Evolutionary conservation across 2,113 vertebrate species (phyloP).

Genomic region (Ceuthmochares aereus): DNA sequence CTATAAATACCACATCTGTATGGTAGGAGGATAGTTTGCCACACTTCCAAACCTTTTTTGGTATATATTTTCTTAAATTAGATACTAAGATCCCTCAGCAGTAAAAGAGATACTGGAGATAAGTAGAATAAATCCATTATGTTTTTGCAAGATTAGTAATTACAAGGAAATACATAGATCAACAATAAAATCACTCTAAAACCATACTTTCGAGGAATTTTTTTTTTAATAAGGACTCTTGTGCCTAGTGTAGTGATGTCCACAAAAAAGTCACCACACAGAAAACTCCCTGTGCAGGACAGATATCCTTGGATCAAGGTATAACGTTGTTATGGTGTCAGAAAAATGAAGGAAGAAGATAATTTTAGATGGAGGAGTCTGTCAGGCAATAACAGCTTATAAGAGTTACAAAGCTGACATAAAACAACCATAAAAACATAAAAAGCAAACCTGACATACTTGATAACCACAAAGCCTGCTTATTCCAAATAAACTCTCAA

Average conservation of each 20-base stretch:
- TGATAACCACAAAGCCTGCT: conserved; percentile 25
- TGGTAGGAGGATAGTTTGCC: conserved; percentile 6
- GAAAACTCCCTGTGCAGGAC: not conserved
- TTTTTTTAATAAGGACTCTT: not conserved
- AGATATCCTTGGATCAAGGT: not conserved
- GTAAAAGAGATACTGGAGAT: not conserved
- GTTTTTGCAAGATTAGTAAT: conserved; percentile 15
- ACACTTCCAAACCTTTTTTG: not conserved
- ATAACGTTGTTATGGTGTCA: not conserved
- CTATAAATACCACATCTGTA: conserved; percentile 1
- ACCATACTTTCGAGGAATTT: conserved; percentile 44
- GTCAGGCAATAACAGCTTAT: not conserved
- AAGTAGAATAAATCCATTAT: not conserved
- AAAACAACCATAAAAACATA: too few species aligned
- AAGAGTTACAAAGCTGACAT: not conserved
- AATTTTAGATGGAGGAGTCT: conserved; percentile 15
- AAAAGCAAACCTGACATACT: conserved; percentile 18
- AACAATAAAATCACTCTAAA: conserved; percentile 49
- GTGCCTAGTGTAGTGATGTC: not conserved
- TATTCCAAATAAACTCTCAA: conserved; percentile 14
- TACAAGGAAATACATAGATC: conserved; percentile 27
- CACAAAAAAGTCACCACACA: not conserved
- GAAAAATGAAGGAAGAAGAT: not conserved
- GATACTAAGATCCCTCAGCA: not conserved
- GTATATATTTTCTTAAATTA: not conserved